phyloP scores from a whole-genome alignment of 1,140 invertebrate genomes.

The Megalonaias nervosa region DNA sequence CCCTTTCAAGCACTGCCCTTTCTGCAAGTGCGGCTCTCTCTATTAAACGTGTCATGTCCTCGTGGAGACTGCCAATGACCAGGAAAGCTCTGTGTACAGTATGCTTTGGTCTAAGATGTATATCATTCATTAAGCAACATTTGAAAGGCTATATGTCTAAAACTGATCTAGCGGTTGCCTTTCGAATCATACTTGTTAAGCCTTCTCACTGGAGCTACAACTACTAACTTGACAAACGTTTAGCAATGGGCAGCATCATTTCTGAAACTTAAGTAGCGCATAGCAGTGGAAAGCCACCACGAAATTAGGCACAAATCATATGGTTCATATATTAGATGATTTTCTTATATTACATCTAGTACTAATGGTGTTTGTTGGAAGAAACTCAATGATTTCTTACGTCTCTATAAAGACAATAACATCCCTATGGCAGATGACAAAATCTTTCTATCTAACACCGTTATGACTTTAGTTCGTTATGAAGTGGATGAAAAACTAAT shows the following conservation, averaged over 20 bases:
- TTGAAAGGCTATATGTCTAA: constrained; percentile 24
- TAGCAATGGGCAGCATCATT: constrained; percentile 12
- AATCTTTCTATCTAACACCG: not conserved
- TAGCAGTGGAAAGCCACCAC: constrained; percentile 22
- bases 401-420: not conserved
- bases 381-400: not conserved
- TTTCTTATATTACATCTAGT: constrained; percentile 27
- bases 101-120: constrained; percentile 24
- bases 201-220: constrained; percentile 24
- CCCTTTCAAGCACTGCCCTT: constrained; percentile 4
- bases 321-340: constrained; percentile 36
- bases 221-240: constrained; percentile 22
- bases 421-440: constrained; percentile 7
- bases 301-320: not conserved
- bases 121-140: constrained; percentile 2
- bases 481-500: not conserved
- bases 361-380: not conserved
- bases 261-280: constrained; percentile 24
- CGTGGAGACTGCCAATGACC: not conserved
- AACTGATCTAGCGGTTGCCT: constrained; percentile 36
- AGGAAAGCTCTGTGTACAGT: constrained; percentile 16
- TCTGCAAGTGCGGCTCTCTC: too few relatives aligned
- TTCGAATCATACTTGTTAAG: constrained; percentile 28
- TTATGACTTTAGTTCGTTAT: not conserved
- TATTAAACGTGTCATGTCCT: constrained; percentile 29